These are phyloP conservation scores for Metacarcinus magister DNA, from an alignment of 2,888 invertebrate genomes.

Conservation along the genomic window DNA sequence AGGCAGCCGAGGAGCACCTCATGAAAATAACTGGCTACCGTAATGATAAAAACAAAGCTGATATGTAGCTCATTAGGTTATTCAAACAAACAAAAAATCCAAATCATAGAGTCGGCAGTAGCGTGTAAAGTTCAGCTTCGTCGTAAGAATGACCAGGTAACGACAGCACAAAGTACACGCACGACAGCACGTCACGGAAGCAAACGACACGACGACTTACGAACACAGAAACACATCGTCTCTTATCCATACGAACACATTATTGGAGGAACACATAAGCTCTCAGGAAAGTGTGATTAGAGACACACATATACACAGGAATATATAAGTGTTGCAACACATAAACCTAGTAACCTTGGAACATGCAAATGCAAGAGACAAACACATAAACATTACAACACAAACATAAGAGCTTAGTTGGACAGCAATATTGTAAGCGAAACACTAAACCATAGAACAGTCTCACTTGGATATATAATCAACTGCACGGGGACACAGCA, in stretches of 20 bases:
- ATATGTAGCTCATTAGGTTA: neutral
- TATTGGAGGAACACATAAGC: neutral
- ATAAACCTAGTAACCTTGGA: no score
- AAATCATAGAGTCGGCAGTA: neutral
- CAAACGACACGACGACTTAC: neutral
- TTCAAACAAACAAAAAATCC: neutral
- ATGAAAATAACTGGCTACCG: neutral
- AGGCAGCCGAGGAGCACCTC: neutral
- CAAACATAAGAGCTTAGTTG: no score
- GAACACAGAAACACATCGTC: neutral
- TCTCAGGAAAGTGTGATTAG: neutral
- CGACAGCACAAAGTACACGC: neutral
- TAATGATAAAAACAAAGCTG: neutral
- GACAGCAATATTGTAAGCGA: no score
- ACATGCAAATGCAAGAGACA: no score
- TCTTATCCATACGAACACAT: neutral
- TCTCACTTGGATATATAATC: no score
- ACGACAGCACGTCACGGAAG: neutral
- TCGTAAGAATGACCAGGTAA: neutral
- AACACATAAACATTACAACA: no score
- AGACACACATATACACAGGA: neutral
- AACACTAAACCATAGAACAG: no score
- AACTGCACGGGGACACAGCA: no score
- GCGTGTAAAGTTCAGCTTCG: neutral
- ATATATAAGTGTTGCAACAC: no score